Base-by-base conservation (phyloP, 1,140 invertebrate genomes). In the Drosophila dunni region DNA sequence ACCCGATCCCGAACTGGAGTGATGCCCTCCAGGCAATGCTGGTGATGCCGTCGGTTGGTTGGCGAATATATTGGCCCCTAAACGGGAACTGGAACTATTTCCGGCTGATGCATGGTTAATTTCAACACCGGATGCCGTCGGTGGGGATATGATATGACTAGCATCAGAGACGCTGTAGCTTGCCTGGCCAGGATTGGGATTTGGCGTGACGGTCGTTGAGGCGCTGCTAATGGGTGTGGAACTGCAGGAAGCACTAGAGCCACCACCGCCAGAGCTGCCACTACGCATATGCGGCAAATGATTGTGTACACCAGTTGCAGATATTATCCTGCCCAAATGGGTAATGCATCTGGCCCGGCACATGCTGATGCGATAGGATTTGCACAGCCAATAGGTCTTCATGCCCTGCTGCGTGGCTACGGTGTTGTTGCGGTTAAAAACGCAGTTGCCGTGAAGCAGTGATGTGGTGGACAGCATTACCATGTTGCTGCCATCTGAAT, bases 301-400 rank as follows among this genome's bases (percentile, higher is more conserved):
- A 65, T 92, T 92, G 68, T 92, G 92, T 1, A 92, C 90, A 2
- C 92, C 92, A 0, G 92, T 92, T 10, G 92, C 92, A 2, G 91
- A 92, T 54, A 92, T 92, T 10, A 92, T 91, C 7, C 90, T 70
- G 24, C 92, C 91, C 56, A 92, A 84, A 62, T 92, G 92, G 2
- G 92, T 92, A 48, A 92, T 92, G 72, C 92, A 92, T 57, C 92
- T 75, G 3, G 92, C 92, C 40, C 92, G 88, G 38, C 92, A 92
- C 92, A 92, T 92, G 69, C 91, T 92, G 56, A 92, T 92, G 33
- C 92, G 88, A 75, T 92, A 92, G 8, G 91, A 92, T 56, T 92
- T 92, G 72, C 92, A 92, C 46, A 92, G 78, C 92, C 92, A 92
- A 63, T 92, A 92, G 34, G 92, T 92, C 90, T 92, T 92, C 91